A percentile compares a stretch with the other conserved stretches of the same genome.
phyloP scores from a whole-genome alignment of 2,113 vertebrate species.

The Strigops habroptila region DNA sequence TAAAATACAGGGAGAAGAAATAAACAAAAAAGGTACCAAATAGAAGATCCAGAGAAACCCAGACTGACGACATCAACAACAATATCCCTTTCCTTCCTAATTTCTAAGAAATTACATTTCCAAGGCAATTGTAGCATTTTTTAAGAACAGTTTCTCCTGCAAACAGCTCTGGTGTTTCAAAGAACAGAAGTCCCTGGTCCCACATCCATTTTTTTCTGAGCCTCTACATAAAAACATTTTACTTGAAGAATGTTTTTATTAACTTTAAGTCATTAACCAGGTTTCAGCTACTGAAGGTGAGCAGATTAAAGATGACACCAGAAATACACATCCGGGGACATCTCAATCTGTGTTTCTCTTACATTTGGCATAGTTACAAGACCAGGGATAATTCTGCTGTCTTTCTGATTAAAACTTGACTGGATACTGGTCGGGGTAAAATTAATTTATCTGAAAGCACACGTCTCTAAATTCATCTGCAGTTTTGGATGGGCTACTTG shows the following conservation, averaged over 20 bases:
- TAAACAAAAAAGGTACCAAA: not conserved
- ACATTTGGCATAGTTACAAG: not conserved
- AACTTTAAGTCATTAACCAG: not conserved
- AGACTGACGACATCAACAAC: not conserved
- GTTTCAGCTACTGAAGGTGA: not conserved
- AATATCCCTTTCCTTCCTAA: not conserved
- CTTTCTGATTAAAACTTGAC: not conserved
- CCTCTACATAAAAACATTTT: not conserved
- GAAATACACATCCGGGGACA: not conserved
- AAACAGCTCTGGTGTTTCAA: not conserved
- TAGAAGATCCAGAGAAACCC: not conserved
- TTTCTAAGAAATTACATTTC: not conserved
- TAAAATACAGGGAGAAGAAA: not conserved
- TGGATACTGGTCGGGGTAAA: not conserved
- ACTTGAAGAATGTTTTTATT: not conserved
- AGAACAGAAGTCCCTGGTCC: not conserved
- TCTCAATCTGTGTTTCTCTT: not conserved
- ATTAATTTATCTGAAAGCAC: not conserved
- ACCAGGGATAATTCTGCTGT: not conserved
- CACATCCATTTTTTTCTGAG: not conserved
- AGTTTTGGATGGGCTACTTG: not conserved
- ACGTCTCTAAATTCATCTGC: not conserved
- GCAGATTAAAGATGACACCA: not conserved
- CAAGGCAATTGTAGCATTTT: not conserved
- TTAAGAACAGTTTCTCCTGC: not conserved